Evolutionary conservation across 2,888 invertebrate species (phyloP), one percentile per base, ranked within the genome.

Genomic region (Phyto melanocephala): DNA sequence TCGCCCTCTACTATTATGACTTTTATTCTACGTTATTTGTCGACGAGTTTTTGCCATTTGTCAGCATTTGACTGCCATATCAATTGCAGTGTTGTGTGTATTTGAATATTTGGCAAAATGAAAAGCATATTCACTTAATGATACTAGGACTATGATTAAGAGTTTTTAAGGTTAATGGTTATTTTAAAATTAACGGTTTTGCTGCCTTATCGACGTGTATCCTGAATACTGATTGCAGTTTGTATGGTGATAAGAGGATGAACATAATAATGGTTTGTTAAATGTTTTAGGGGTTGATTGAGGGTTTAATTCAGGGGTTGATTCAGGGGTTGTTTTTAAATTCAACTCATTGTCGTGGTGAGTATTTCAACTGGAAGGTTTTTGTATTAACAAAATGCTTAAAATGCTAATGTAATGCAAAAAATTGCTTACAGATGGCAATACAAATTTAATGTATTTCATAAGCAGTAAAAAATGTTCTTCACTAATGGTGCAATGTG

Each of bases 91-190:
- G n/a, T n/a, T n/a, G n/a, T n/a, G n/a, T 45, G 24, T 54, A 28
- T 65, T 28, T 13, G 5, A 40, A 52, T 40, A 37, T 47, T 42
- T 6, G 17, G 5, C 4, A 70, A 45, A 35, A 47, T 15, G 40
- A 60, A 42, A 33, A 40, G 17, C 50, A 52, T 20, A 22, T 7
- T 6, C 33, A 33, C 5, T 0, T 28, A 10, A 6, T 17, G 62
- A 45, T 24, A 50, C 50, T 62, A 62, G 50, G 8, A 62, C 13
- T 74, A 42, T 50, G 54, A 74, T 33, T 50, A 33, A 10, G 20
- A 47, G 24, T 74, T 62, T 72, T 20, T n/a, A 28, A 28, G 17
- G 5, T 24, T 20, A 52, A 37, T 7, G 24, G 7, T 72, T 3
- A 62, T 62, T 50, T 33, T 0, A 45, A 65, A 56, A 22, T 10